These are phyloP conservation scores for Podocnemis expansa DNA, from an alignment of 2,113 vertebrate genomes.

Conservation along the genomic window DNA sequence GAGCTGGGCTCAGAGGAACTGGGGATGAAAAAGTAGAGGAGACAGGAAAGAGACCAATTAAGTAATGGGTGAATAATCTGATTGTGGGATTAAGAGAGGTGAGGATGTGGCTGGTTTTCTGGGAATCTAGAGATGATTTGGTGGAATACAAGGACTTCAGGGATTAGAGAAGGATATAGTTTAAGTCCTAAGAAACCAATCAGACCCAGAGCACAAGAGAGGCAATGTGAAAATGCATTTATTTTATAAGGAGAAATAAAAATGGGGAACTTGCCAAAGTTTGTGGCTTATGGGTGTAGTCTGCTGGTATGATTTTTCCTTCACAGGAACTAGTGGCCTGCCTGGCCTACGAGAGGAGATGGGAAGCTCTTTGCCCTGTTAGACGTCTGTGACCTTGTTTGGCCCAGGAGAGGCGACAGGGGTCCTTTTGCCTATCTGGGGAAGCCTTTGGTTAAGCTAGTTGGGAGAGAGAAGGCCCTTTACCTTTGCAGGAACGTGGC, in stretches of 20 bases:
- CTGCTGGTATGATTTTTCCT: not conserved
- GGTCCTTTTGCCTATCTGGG: not conserved
- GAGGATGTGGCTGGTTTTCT: not conserved
- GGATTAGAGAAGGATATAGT: not conserved
- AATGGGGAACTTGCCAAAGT: not conserved
- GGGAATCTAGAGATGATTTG: not conserved
- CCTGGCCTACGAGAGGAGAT: not conserved
- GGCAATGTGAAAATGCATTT: not conserved
- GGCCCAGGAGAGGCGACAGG: not conserved
- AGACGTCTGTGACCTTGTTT: not conserved
- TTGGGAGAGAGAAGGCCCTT: not conserved
- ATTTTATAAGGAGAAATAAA: not conserved
- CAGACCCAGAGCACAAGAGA: not conserved
- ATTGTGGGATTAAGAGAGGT: not conserved
- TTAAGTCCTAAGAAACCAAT: not conserved
- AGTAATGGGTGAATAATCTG: not conserved
- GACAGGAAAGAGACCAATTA: not conserved
- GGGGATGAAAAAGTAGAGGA: slow-evolving; percentile 2
- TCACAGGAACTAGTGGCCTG: not conserved
- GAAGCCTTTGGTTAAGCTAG: not conserved
- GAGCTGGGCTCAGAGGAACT: not conserved
- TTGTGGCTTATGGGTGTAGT: not conserved
- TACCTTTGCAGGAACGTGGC: not conserved
- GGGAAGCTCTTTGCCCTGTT: not conserved
- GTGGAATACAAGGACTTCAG: not conserved